These are phyloP conservation scores for Champsocephalus gunnari DNA, from an alignment of 2,797 vertebrate genomes.

Conservation along the genomic window DNA sequence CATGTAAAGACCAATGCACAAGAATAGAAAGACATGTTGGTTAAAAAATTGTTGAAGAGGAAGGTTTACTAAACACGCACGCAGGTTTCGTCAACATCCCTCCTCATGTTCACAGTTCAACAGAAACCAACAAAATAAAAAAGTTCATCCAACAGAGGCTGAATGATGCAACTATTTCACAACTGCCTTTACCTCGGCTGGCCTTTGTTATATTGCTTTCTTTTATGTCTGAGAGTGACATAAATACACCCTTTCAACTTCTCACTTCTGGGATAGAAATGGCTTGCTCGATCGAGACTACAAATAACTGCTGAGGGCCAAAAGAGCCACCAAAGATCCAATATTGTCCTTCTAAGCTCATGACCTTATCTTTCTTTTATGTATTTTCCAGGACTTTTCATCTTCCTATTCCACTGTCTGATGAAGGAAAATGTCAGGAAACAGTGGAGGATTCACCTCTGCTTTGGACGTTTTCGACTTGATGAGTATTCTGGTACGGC, in stretches of 20 bases:
- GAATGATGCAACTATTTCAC: slow-evolving; percentile 59
- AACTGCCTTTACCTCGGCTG: slow-evolving; percentile 25
- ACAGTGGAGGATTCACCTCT: slow-evolving; percentile 82
- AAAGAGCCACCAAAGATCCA: background rate
- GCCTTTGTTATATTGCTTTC: slow-evolving; percentile 29
- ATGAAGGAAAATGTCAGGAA: slow-evolving; percentile 85
- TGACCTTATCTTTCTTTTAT: slow-evolving; percentile 9
- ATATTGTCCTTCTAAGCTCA: background rate
- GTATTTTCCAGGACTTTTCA: slow-evolving; percentile 79
- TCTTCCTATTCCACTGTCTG: slow-evolving; percentile 85
- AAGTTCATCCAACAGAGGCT: slow-evolving; percentile 40
- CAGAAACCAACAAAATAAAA: slow-evolving; percentile 36
- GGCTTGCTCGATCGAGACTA: slow-evolving; percentile 34
- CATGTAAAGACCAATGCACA: no score
- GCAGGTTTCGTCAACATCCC: slow-evolving; percentile 34
- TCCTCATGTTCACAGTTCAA: slow-evolving; percentile 35
- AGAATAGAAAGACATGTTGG: background rate
- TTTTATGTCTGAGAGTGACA: slow-evolving; percentile 41
- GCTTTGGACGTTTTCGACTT: slow-evolving; percentile 79
- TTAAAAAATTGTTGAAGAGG: background rate
- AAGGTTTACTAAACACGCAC: background rate
- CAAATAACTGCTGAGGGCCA: background rate
- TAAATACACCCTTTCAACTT: slow-evolving; percentile 17
- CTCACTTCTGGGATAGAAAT: slow-evolving; percentile 12
- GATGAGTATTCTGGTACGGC: slow-evolving; percentile 78